Base-by-base conservation (phyloP, 2,888 invertebrate genomes). In the Drosophila subquinaria region DNA sequence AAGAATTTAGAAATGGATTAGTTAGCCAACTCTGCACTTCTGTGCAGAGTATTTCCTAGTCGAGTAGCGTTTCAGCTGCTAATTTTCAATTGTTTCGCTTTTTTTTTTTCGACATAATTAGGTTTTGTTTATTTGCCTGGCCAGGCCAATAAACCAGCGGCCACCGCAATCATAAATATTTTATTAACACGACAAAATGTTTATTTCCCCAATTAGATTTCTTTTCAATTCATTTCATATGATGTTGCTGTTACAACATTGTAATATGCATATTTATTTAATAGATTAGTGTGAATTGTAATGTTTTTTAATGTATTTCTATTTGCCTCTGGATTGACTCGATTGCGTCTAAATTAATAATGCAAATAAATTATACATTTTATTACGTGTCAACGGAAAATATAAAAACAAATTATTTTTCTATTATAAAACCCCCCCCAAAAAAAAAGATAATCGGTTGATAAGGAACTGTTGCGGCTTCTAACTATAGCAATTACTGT, bases 131-230 rank as follows among this genome's bases (percentile, higher is more conserved):
- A 83, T 86, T 83, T 75, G 73, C 55, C 76, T 56, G 71, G 66
- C 66, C 72, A 59, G 69, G 63, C 69, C 66, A 79, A 85, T 85
- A 85, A 82, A 76, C 69, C 67, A 69, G 66, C 65, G 53, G 61
- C 51, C 38, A 57, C 81, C 82, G 69, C 88, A 83, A 73, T 78
- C 66, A 76, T 86, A 83, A 86, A 88, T 86, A 86, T 82, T 88
- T 88, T 82, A 88, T 88, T 88, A 86, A 80, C 88, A 71, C 71
- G 61, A 76, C 78, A 83, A 86, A 77, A 74, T 88, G 59, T 82
- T 82, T 76, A 88, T 83, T 74, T 76, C 52, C 67, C 64, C 77
- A 83, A 77, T 85, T 85, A 82, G 80, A 73, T 73, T 73, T 71
- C 33, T 40, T 27, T 20, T 11, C 52, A 57, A 57, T 57, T 47